Conservation (phyloP, 2,888 invertebrate genomes). For the Heterodera filipjevi region DNA sequence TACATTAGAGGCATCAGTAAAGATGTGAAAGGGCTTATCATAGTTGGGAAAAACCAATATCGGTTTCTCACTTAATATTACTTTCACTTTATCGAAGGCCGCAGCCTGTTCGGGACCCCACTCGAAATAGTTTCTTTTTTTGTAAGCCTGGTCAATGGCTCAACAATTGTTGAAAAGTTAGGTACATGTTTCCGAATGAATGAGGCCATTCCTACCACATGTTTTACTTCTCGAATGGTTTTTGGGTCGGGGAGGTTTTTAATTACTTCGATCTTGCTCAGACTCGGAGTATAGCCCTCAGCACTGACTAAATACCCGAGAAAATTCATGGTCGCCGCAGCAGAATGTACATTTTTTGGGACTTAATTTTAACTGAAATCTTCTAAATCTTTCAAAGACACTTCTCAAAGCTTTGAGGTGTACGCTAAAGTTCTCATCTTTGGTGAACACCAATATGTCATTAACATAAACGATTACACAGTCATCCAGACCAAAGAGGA, state of each 20-base stretch:
- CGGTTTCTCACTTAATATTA: constrained; percentile 18
- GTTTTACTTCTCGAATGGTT: too few species aligned
- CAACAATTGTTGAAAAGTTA: constrained; percentile 31
- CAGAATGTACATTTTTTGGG: constrained; percentile 33
- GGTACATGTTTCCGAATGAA: constrained; percentile 42
- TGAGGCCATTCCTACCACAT: too few species aligned
- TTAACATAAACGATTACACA: constrained; percentile 35
- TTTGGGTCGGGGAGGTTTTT: constrained; percentile 29
- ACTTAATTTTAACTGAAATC: constrained; percentile 18
- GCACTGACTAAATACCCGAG: constrained; percentile 28
- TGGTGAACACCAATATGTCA: constrained; percentile 23
- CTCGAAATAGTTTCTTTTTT: constrained; percentile 34
- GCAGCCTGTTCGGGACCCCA: constrained; percentile 39
- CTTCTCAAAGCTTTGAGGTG: background rate
- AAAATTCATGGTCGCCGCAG: constrained; percentile 22
- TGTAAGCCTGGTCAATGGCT: constrained; percentile 34
- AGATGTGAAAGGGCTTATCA: constrained; percentile 28
- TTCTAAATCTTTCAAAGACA: constrained; percentile 8
- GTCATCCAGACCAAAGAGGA: constrained; percentile 26
- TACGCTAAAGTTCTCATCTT: background rate
- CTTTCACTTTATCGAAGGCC: constrained; percentile 25
- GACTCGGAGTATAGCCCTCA: constrained; percentile 27
- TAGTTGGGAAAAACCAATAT: constrained; percentile 33
- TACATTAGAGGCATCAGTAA: constrained; percentile 31
- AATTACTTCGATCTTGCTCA: constrained; percentile 25